Evolutionary conservation across 2,797 vertebrate genomes (phyloP), one percentile per base, ranked within the genome.

Genomic region (Clarias laeviceps): DNA sequence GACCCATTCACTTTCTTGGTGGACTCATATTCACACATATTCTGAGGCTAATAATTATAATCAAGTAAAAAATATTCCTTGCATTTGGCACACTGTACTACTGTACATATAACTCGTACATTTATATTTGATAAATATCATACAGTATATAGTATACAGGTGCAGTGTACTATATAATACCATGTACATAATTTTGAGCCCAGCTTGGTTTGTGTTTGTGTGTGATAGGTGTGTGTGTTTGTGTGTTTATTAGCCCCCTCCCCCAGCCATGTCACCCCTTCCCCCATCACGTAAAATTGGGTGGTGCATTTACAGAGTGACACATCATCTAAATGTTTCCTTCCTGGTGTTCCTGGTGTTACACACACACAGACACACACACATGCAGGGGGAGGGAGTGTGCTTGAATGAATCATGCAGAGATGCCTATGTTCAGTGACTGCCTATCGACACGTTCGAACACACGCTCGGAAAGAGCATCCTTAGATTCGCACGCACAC

Each of bases 301-400:
- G 87, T 70, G 84, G 88, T 9, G 81, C 68, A 22, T 80, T 87
- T 84, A 65, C 29, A 61, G 72, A 64, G 80, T 85, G 50, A 85
- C 76, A 82, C 50, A 72, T 88, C 85, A 79, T 64, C 80, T 45
- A 50, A 57, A 50, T 12, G n/a, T 18, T 50, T 57, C 68, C 50
- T 72, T 80, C 4, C 37, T 56, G 17, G 40, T 82, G 37, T 5
- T 54, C 37, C 50, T 20, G 61, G 24, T 54, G 1, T 57, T 45
- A 69, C 82, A 54, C 87, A 74, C 83, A 82, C 84, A 81, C 84
- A 77, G 56, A 84, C 68, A 62, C 68, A 64, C 37, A 62, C 40
- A 66, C 22, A 80, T 5, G 37, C 66, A 80, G 2, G 27, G 40
- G 68, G n/a, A 73, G 68, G 57, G 27, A 45, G 59, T 54, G n/a